A percentile compares a stretch with the other conserved stretches of the same genome.
Conservation (phyloP, 2,888 invertebrate genomes). For the Adineta ricciae region DNA sequence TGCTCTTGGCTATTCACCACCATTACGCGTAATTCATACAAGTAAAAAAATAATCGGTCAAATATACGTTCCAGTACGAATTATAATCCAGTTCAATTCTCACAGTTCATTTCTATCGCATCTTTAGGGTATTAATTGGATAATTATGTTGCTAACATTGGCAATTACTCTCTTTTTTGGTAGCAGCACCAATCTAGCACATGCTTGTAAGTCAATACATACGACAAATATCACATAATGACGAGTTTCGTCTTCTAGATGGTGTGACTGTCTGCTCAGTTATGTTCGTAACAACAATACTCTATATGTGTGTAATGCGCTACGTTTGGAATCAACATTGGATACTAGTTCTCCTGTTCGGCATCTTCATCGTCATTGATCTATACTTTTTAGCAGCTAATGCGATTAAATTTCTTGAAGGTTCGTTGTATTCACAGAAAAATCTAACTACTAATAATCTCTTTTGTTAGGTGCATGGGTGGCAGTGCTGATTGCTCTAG, state of each 20-base stretch:
- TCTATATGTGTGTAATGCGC: neutral
- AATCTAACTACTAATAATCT: too few relatives aligned
- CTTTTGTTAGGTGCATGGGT: neutral
- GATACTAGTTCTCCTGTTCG: neutral
- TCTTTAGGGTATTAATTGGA: slow-evolving; percentile 1
- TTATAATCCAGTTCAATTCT: neutral
- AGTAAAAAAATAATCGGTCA: neutral
- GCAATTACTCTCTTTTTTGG: neutral
- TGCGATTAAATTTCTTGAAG: neutral
- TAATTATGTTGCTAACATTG: neutral
- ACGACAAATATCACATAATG: too few relatives aligned
- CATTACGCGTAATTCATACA: neutral
- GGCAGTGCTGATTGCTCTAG: neutral
- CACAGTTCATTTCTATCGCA: too few relatives aligned
- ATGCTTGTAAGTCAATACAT: neutral
- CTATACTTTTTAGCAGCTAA: neutral
- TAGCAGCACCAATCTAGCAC: neutral
- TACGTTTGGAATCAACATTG: neutral
- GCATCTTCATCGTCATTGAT: neutral
- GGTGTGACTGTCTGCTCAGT: neutral
- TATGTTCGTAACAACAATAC: neutral
- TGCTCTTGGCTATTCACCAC: neutral
- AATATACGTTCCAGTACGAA: neutral
- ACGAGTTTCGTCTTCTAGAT: neutral
- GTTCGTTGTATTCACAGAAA: neutral